Evolutionary conservation across 2,113 vertebrate genomes (phyloP).

Genomic region (Benitochromis conjunctus): DNA sequence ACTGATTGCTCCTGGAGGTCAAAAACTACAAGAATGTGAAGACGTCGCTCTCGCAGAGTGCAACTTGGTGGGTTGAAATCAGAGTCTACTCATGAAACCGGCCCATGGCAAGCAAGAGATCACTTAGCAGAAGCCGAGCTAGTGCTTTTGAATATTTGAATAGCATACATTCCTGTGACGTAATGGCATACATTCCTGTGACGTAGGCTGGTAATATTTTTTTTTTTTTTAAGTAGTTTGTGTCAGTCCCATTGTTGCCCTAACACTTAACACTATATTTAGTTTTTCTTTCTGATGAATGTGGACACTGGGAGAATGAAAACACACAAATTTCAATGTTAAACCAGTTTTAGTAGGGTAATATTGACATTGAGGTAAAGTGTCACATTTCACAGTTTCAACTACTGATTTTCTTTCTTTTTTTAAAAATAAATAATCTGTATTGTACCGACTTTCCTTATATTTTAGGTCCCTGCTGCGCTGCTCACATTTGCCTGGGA

Average conservation of each 20-base stretch:
- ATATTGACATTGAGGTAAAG: not conserved
- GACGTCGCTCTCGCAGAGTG: constrained; percentile 82
- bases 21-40: constrained; percentile 81
- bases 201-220: no score
- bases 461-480: constrained; percentile 84
- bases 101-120: not conserved
- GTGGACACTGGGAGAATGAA: not conserved
- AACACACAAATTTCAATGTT: rapidly evolving
- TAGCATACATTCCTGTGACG: no score
- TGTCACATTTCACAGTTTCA: not conserved
- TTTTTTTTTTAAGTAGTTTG: no score
- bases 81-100: not conserved
- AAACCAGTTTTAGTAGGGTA: rapidly evolving
- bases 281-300: not conserved
- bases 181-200: no score
- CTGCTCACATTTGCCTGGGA: constrained; percentile 88
- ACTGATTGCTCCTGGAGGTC: constrained; percentile 83
- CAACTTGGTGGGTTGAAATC: constrained; percentile 81
- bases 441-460: not conserved
- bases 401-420: not conserved
- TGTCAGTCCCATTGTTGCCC: not conserved
- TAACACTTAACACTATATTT: not conserved
- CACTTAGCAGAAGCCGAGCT: no score
- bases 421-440: not conserved
- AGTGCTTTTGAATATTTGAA: no score